phyloP scores from a whole-genome alignment of 2,113 vertebrate genomes.

The Chaenocephalus aceratus region DNA sequence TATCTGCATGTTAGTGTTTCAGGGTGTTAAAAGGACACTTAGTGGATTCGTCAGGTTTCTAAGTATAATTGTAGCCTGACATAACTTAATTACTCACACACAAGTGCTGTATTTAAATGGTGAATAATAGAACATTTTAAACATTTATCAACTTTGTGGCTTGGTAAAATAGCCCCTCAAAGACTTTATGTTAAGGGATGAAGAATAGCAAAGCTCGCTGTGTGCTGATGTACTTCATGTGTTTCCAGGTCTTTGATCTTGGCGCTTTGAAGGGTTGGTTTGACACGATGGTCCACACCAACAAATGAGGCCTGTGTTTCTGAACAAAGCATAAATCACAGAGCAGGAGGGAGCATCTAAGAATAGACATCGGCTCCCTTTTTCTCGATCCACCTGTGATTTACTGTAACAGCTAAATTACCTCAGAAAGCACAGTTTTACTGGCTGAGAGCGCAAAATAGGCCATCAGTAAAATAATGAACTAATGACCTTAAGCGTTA shows the following conservation, averaged over 20 bases:
- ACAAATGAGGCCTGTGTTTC: slow-evolving; percentile 56
- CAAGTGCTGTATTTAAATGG: not conserved
- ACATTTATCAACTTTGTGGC: not conserved
- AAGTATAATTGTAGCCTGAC: slow-evolving; percentile 4
- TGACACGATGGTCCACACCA: slow-evolving; percentile 55
- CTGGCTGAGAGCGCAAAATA: slow-evolving; percentile 25
- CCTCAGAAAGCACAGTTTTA: slow-evolving; percentile 26
- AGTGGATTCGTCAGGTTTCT: slow-evolving; percentile 29
- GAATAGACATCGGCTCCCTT: slow-evolving; percentile 56
- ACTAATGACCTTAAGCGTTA: not conserved
- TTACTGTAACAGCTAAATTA: slow-evolving; percentile 48
- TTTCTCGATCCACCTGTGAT: slow-evolving; percentile 54
- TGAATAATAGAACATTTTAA: not conserved
- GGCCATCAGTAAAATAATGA: slow-evolving; percentile 14
- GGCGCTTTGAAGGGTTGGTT: slow-evolving; percentile 63
- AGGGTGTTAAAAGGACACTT: slow-evolving; percentile 8
- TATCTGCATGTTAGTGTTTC: slow-evolving; percentile 1
- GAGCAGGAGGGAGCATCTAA: slow-evolving; percentile 53
- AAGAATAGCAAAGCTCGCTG: slow-evolving; percentile 7
- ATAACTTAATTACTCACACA: not conserved
- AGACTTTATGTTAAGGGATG: slow-evolving; percentile 22
- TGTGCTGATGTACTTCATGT: slow-evolving; percentile 40
- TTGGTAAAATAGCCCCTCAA: slow-evolving; percentile 8
- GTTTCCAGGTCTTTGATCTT: slow-evolving; percentile 64
- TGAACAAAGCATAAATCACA: slow-evolving; percentile 72